Base-by-base conservation (phyloP, 2,888 invertebrate genomes). In the Chloromyia formosa region DNA sequence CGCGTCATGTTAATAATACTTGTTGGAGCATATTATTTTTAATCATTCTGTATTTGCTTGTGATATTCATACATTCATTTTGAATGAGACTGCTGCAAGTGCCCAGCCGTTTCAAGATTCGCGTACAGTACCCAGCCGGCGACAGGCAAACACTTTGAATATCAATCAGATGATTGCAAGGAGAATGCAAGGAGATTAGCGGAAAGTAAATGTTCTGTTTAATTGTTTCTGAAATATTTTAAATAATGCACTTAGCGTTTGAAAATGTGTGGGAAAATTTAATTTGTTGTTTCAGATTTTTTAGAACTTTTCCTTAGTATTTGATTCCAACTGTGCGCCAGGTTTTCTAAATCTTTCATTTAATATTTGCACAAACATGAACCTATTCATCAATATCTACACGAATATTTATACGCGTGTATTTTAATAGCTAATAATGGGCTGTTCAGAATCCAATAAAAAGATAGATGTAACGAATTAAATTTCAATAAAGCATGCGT, bases 161-260 rank as follows among this genome's bases (percentile, higher is more conserved):
- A 71, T 71, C 71, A 71, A 71, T 71, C 56, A 35, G 58, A 3
- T 10, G 20, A 18, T 40, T 14, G 62, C 45, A 12, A 45, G 56
- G 5, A 20, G 22, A n/a, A 56, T 56, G 56, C 10, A 56, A 18
- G 16, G 45, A 42, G 45, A 64, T 42, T 64, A 42, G 18, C 35
- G 54, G 69, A 69, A 69, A 69, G 54, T 69, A 69, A 69, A 69
- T 69, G 69, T 27, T 16, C 53, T 56, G 23, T 69, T 56, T 69
- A 69, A 54, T 69, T 69, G 69, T 42, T 56, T 10, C 22, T 66
- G 22, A 49, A 66, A 66, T 66, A 58, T 56, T 71, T 71, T 71
- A 56, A 71, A 71, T 56, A 54, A 58, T 71, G 71, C 56, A 54
- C 23, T 35, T 54, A 12, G 58, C 56, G 56, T 56, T 1, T 18